These are phyloP conservation scores for Anoplopoma fimbria DNA, from an alignment of 2,113 vertebrate species.

Conservation along the genomic window DNA sequence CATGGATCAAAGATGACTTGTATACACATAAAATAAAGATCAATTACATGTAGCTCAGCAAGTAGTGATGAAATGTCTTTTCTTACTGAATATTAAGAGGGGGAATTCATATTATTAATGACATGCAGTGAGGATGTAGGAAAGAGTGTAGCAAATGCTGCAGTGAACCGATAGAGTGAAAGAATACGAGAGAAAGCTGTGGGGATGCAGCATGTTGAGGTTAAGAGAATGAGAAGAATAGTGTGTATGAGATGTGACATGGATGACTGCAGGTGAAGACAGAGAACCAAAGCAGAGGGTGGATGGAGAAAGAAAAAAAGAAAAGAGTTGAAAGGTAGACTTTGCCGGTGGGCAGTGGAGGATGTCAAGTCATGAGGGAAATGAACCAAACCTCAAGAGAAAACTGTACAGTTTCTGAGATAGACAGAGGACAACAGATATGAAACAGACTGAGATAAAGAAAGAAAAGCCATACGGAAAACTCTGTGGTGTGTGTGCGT, in stretches of 20 bases:
- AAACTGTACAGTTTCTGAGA: background rate
- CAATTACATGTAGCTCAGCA: conserved; percentile 9
- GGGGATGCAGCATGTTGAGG: background rate
- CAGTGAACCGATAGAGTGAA: background rate
- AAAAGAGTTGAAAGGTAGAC: conserved; percentile 1
- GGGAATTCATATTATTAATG: background rate
- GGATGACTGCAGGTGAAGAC: conserved; percentile 4
- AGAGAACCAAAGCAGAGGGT: background rate
- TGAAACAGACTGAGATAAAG: background rate
- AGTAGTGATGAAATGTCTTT: background rate
- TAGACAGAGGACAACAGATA: background rate
- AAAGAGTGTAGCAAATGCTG: background rate
- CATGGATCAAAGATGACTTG: background rate
- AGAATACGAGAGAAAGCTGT: background rate
- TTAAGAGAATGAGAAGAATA: background rate
- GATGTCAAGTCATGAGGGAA: conserved; percentile 14
- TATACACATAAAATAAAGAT: conserved; percentile 5
- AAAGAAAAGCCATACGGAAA: conserved; percentile 1
- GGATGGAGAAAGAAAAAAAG: background rate
- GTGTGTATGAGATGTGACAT: background rate
- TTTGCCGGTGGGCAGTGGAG: conserved; percentile 10
- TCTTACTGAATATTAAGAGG: background rate
- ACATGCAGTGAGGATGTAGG: background rate
- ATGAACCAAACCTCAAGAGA: conserved; percentile 13
- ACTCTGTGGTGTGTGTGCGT: background rate